Conservation (phyloP, 2,888 invertebrate genomes). For the Eustalomyia histrio region DNA sequence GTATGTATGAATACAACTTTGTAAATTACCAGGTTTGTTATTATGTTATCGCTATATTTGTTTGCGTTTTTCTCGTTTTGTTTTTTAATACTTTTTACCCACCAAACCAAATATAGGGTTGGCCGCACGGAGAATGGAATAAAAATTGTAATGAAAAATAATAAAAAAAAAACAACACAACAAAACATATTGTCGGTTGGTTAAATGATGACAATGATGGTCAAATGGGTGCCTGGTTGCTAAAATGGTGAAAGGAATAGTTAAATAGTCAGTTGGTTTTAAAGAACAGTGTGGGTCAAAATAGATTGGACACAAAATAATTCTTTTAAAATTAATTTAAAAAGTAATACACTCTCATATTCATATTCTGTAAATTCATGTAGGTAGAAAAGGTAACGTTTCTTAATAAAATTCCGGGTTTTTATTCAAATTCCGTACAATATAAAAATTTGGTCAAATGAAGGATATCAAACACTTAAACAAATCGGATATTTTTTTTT, state of each 20-base stretch:
- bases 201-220: conserved; percentile 62
- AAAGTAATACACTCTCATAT: too few relatives aligned
- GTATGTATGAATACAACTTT: background rate
- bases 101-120: conserved; percentile 49
- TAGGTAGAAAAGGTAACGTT: too few relatives aligned
- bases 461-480: too few relatives aligned
- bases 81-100: conserved; percentile 1
- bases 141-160: background rate
- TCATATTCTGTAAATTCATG: too few relatives aligned
- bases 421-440: too few relatives aligned
- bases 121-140: conserved; percentile 39
- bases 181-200: conserved; percentile 58
- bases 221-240: conserved; percentile 53
- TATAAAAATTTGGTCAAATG: too few relatives aligned
- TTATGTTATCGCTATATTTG: background rate
- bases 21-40: conserved; percentile 19
- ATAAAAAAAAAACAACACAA: conserved; percentile 23
- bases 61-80: background rate
- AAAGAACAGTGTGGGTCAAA: too few relatives aligned
- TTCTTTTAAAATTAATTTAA: too few relatives aligned
- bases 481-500: too few relatives aligned
- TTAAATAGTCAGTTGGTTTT: conserved; percentile 13
- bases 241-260: conserved; percentile 44
- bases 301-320: too few relatives aligned
- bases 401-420: too few relatives aligned